These are phyloP conservation scores for Rana temporaria DNA, from an alignment of 2,113 vertebrate species.

Conservation along the genomic window DNA sequence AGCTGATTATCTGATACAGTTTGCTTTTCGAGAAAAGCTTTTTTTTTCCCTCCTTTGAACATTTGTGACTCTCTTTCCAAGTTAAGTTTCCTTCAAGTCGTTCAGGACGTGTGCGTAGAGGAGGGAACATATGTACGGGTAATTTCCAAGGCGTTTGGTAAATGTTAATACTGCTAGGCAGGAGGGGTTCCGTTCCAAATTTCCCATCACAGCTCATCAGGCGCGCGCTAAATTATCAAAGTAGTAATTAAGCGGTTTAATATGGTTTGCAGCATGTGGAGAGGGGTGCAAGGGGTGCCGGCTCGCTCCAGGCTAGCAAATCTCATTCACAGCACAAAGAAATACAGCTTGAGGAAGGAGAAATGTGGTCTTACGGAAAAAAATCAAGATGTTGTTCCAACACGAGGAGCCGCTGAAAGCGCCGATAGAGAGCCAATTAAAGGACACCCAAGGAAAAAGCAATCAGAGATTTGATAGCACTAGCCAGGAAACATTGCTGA, in stretches of 20 bases:
- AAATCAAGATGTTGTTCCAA: too few relatives aligned
- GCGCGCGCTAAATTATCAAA: background rate
- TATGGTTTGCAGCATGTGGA: background rate
- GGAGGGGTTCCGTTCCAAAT: slow-evolving; percentile 34
- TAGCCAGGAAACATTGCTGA: too few relatives aligned
- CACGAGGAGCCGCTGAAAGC: too few relatives aligned
- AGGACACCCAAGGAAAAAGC: too few relatives aligned
- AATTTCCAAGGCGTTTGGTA: slow-evolving; percentile 6
- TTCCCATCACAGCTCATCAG: background rate
- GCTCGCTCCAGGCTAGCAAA: background rate
- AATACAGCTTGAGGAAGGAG: too few relatives aligned
- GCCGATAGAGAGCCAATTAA: too few relatives aligned
- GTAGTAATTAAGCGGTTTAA: background rate
- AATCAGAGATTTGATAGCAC: too few relatives aligned
- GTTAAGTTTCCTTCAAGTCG: slow-evolving; percentile 6
- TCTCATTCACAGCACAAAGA: background rate
- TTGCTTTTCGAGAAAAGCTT: too few relatives aligned
- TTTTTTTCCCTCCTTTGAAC: background rate
- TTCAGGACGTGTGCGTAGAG: background rate
- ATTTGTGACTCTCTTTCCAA: slow-evolving; percentile 1
- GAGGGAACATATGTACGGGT: slow-evolving; percentile 14
- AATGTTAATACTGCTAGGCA: slow-evolving; percentile 7
- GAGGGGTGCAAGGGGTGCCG: background rate
- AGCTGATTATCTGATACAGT: too few relatives aligned
- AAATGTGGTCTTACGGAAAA: too few relatives aligned